phyloP scores from a whole-genome alignment of 2,888 invertebrate species.

The Diaperis boleti region DNA sequence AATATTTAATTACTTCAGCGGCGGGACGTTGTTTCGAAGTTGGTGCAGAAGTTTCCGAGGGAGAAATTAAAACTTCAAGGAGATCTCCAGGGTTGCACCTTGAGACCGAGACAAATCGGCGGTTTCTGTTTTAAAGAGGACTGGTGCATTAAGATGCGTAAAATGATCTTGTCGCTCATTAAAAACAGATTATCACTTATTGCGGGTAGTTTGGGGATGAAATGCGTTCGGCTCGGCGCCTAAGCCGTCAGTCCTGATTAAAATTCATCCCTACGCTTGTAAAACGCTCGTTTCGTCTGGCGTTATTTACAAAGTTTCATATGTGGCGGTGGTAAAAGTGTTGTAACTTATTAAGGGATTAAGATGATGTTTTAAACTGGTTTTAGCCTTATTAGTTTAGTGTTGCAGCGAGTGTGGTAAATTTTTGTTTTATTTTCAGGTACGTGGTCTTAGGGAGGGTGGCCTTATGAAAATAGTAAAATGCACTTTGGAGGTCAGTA shows the following conservation, averaged over 20 bases:
- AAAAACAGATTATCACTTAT: constrained; percentile 54
- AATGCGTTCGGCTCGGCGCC: constrained; percentile 51
- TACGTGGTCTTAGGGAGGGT: no score
- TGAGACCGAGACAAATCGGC: constrained; percentile 29
- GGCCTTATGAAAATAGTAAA: no score
- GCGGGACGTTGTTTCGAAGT: constrained; percentile 35
- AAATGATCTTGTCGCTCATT: constrained; percentile 49
- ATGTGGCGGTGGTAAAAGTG: constrained; percentile 17
- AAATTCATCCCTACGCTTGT: constrained; percentile 49
- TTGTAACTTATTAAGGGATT: background rate
- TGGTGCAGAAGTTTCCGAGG: constrained; percentile 52
- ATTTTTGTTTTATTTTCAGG: no score
- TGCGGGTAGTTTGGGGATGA: constrained; percentile 51
- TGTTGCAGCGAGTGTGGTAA: no score
- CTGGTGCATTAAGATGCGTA: constrained; percentile 36
- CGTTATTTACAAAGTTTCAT: constrained; percentile 18
- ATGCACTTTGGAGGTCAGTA: no score
- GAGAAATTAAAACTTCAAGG: constrained; percentile 57
- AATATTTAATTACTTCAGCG: constrained; percentile 42
- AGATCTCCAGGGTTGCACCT: constrained; percentile 37
- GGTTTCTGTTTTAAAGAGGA: constrained; percentile 29
- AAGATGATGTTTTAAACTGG: background rate
- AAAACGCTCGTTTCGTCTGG: constrained; percentile 27
- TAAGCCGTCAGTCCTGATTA: constrained; percentile 51
- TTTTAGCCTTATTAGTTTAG: background rate